These are phyloP conservation scores for Colletes gigas DNA, from an alignment of 1,140 invertebrate genomes.

Conservation along the genomic window DNA sequence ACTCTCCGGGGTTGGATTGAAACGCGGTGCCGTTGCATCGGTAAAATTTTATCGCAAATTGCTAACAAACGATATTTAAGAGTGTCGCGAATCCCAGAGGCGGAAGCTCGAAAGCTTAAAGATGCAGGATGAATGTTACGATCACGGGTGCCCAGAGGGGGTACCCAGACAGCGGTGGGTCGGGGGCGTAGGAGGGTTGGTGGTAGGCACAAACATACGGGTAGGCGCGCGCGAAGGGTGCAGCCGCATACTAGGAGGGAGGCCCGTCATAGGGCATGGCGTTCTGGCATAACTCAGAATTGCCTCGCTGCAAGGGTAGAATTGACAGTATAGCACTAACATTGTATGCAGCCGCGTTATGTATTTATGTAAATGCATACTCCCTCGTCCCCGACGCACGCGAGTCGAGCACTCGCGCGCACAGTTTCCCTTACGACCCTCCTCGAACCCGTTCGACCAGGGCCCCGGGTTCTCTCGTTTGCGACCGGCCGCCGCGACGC, in stretches of 20 bases:
- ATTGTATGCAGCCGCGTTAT: slow-evolving; percentile 81
- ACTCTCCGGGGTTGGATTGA: too few relatives aligned
- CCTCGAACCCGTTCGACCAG: slow-evolving; percentile 22
- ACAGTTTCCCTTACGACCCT: slow-evolving; percentile 51
- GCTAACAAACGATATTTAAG: too few relatives aligned
- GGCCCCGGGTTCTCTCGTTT: slow-evolving; percentile 51
- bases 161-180: neutral
- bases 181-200: slow-evolving; percentile 20
- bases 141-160: slow-evolving; percentile 14
- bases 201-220: slow-evolving; percentile 50
- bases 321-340: slow-evolving; percentile 81
- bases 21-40: neutral
- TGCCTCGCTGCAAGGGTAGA: slow-evolving; percentile 79
- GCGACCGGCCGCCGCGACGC: slow-evolving; percentile 53
- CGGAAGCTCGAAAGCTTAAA: slow-evolving; percentile 8
- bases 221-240: slow-evolving; percentile 50
- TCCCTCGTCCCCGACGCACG: slow-evolving; percentile 61
- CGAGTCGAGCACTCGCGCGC: slow-evolving; percentile 26
- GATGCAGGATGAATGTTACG: slow-evolving; percentile 39
- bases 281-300: slow-evolving; percentile 81
- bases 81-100: too few relatives aligned
- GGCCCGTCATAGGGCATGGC: slow-evolving; percentile 72
- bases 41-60: slow-evolving; percentile 8
- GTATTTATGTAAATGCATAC: slow-evolving; percentile 82
- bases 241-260: slow-evolving; percentile 56